Base-by-base conservation (phyloP, 2,113 vertebrate genomes). In the Gorsachius goisagi region DNA sequence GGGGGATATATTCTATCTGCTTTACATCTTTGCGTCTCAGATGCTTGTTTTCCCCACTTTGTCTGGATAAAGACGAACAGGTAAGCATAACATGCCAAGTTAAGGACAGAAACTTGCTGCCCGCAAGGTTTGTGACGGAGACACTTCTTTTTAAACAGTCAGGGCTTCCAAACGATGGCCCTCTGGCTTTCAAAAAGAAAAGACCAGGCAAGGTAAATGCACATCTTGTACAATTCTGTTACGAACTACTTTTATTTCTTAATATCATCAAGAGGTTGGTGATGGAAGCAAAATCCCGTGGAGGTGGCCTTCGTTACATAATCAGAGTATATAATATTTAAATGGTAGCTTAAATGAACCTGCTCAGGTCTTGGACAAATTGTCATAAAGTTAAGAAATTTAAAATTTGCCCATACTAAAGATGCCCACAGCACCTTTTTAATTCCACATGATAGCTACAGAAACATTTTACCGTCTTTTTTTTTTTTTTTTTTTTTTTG, bases 341-440 rank as follows among this genome's bases (percentile, higher is more conserved):
- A 95, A 94, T 77, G 23, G 30, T 35, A 77, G 53, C 35, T 84
- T 91, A 85, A 97, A 88, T 95, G 44, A 96, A 81, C 33, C 56
- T 89, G 60, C 77, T 96, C 77, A 50, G 32, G 18, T 95, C 78
- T 97, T 95, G 76, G 66, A 93, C 82, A 97, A 94, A 97, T 80
- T 90, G 52, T 96, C 55, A 66, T 84, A 52, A 96, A 96, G 66
- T 76, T 84, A 85, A 79, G 33, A 80, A 81, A 96, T 97, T 90
- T 93, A 96, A 96, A 97, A 85, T 89, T 77, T 94, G 7, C 33
- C 32, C 39, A n/a, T 50, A 71, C 30, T 22, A 56, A 95, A 96
- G 81, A 68, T 93, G 47, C 56, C 64, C 68, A 72, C 62, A 95
- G 60, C 63, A 93, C 93, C 52, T 96, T 97, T 90, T 63, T 88